Conservation (phyloP, 2,797 vertebrate species). For the Pteronotus mesoamericanus region DNA sequence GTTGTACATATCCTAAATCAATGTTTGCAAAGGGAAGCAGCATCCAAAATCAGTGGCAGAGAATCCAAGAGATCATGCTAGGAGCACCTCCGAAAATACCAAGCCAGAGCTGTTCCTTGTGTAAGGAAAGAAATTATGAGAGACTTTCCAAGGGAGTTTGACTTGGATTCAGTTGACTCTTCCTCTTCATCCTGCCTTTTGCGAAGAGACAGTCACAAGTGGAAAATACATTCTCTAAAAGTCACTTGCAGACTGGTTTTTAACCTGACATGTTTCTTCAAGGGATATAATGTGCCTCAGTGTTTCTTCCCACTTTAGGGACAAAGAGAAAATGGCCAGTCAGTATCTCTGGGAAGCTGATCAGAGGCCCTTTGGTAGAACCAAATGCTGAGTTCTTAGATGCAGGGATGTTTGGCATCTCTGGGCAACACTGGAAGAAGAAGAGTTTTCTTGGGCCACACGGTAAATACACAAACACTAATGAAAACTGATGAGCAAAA, state of each 20-base stretch:
- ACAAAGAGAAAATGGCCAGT: neutral
- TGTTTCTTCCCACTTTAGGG: neutral
- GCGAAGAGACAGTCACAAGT: neutral
- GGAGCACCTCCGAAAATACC: neutral
- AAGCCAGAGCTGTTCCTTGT: neutral
- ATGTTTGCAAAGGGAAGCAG: neutral
- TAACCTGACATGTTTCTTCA: neutral
- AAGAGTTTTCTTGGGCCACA: no score
- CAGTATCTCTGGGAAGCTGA: neutral
- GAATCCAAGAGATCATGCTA: neutral
- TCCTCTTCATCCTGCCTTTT: neutral
- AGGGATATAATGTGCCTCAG: neutral
- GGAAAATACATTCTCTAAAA: neutral
- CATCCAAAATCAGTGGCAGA: neutral
- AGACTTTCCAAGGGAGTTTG: neutral
- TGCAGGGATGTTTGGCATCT: no score
- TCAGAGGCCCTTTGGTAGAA: neutral
- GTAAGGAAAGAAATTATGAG: neutral
- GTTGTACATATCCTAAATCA: neutral
- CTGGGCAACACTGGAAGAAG: no score
- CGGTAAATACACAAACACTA: no score
- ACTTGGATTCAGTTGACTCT: neutral
- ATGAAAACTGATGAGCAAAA: no score
- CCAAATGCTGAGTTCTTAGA: neutral
- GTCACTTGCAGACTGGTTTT: neutral